Conservation (phyloP, 2,888 invertebrate genomes). For the Aquatica leii region DNA sequence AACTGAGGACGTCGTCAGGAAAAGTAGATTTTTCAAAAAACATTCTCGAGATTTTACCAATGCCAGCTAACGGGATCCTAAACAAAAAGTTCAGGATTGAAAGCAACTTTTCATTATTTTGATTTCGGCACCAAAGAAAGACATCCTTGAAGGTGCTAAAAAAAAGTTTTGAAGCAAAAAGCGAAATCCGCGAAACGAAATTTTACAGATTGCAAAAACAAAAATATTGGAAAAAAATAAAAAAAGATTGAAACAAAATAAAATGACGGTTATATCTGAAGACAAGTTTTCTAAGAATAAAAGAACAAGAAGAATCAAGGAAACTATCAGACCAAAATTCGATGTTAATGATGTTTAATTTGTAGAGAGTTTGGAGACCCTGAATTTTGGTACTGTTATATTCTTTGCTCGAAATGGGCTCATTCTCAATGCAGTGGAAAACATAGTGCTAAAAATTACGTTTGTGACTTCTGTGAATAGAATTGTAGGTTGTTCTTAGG, state of each 20-base stretch:
- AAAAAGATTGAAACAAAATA: neutral
- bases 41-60: neutral
- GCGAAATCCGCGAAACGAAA: neutral
- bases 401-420: neutral
- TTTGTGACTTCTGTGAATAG: constrained; percentile 1
- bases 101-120: neutral
- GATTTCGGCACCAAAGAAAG: neutral
- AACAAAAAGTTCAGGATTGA: neutral
- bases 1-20: neutral
- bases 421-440: constrained; percentile 1
- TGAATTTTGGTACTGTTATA: neutral
- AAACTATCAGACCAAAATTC: neutral
- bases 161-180: neutral
- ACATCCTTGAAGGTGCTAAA: neutral
- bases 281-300: neutral
- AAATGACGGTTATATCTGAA: neutral
- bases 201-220: neutral
- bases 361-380: neutral
- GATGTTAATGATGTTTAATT: neutral
- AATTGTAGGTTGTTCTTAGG: no score
- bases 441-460: neutral
- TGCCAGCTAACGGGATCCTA: neutral
- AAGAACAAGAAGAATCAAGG: neutral
- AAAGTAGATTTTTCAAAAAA: neutral
- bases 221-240: neutral